Conservation (phyloP, 2,797 vertebrate species). For the Rhinella marina region DNA sequence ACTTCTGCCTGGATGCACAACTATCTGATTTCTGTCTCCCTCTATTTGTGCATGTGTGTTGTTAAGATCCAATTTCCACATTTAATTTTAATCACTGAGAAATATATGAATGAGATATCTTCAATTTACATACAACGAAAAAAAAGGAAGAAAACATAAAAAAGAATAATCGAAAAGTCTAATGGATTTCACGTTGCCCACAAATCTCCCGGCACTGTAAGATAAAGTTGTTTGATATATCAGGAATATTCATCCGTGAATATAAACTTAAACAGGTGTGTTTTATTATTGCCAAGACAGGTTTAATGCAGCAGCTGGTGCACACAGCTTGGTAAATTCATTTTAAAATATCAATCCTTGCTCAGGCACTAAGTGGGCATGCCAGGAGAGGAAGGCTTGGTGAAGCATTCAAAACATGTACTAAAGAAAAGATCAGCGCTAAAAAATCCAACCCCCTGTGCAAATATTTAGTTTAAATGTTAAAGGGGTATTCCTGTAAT, state of each 20-base stretch:
- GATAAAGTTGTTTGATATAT: slow-evolving; percentile 44
- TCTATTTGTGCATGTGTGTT: not conserved
- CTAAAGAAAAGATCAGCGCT: slow-evolving; percentile 6
- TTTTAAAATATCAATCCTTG: slow-evolving; percentile 56
- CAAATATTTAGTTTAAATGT: not conserved
- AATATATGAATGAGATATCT: slow-evolving; percentile 17
- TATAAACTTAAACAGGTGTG: slow-evolving; percentile 53
- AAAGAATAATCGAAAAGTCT: slow-evolving; percentile 1
- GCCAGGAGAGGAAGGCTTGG: slow-evolving; percentile 27
- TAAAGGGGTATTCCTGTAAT: not conserved
- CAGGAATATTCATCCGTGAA: slow-evolving; percentile 31
- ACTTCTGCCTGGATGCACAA: not conserved
- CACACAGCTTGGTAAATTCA: slow-evolving; percentile 55
- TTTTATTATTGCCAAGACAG: slow-evolving; percentile 46
- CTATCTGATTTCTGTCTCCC: slow-evolving; percentile 26
- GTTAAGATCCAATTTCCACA: slow-evolving; percentile 34
- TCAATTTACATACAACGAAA: slow-evolving; percentile 8
- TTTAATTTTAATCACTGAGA: slow-evolving; percentile 34
- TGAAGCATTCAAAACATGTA: slow-evolving; percentile 27
- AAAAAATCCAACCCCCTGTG: not conserved
- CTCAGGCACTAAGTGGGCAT: slow-evolving; percentile 29
- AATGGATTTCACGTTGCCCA: slow-evolving; percentile 31
- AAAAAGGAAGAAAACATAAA: not conserved
- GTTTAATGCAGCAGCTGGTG: slow-evolving; percentile 50
- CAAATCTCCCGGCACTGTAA: slow-evolving; percentile 27